Evolutionary conservation across 2,797 vertebrate genomes (phyloP).

Genomic region (Hapalemur alaotrensis): DNA sequence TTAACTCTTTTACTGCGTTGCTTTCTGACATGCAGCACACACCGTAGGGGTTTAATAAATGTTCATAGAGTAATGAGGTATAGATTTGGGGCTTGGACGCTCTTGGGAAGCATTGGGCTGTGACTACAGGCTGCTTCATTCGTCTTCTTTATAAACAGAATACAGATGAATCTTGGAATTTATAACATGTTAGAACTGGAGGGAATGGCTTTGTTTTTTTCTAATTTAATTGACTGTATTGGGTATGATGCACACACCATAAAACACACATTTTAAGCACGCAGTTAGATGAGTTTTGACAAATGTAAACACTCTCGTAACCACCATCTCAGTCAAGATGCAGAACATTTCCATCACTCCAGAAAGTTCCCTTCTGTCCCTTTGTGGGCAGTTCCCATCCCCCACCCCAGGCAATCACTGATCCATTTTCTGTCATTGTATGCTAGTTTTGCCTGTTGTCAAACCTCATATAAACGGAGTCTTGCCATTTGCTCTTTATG

Average conservation of each 20-base stretch:
- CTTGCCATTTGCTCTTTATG: rapidly evolving
- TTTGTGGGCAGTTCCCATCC: neutral
- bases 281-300: neutral
- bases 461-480: neutral
- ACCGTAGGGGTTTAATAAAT: neutral
- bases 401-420: rapidly evolving
- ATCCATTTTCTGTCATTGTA: neutral
- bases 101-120: neutral
- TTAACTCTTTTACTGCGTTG: neutral
- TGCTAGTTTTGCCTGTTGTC: neutral
- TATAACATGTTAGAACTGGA: neutral
- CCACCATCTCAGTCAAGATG: neutral
- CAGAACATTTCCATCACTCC: neutral
- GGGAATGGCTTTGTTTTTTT: neutral
- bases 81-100: neutral
- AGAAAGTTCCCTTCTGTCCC: neutral
- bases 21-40: neutral
- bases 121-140: neutral
- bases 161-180: neutral
- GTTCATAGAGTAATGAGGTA: neutral
- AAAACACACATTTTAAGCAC: neutral
- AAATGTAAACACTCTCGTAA: neutral
- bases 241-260: no score
- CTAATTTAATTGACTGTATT: neutral
- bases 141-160: neutral